Conservation (phyloP, 2,888 invertebrate species). For the Leptinotarsa juncta region DNA sequence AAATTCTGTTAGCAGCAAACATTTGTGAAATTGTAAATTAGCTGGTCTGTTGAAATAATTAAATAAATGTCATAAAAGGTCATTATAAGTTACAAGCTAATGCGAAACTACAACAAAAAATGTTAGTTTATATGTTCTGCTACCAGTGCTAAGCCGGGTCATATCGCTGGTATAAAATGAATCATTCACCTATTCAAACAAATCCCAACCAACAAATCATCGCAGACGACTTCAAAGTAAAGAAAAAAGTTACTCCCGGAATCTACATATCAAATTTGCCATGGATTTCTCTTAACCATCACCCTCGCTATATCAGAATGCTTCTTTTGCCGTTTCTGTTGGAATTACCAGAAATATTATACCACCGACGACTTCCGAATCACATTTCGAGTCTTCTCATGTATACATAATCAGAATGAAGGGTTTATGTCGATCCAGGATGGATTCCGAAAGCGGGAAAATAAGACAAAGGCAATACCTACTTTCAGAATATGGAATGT, state of each 20-base stretch:
- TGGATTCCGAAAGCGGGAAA: constrained; percentile 7
- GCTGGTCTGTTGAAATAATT: no score
- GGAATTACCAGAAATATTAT: background rate
- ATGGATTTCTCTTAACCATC: constrained; percentile 2
- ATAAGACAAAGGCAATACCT: background rate
- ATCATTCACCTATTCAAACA: background rate
- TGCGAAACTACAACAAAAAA: no score
- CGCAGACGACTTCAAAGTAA: background rate
- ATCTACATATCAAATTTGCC: constrained; percentile 15
- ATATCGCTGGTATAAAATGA: no score
- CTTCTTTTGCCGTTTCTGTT: background rate
- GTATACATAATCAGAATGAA: constrained; percentile 27
- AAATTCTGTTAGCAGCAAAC: no score
- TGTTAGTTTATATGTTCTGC: no score
- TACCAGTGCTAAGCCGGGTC: no score
- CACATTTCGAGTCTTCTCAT: constrained; percentile 22
- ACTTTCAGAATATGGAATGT: background rate
- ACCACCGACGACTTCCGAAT: constrained; percentile 26
- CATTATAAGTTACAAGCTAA: no score
- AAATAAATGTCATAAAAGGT: no score
- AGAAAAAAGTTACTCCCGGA: background rate
- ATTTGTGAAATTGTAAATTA: no score
- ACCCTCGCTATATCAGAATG: background rate
- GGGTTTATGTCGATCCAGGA: constrained; percentile 17
- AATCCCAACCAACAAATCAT: constrained; percentile 2